Evolutionary conservation across 2,797 vertebrate genomes (phyloP), one percentile per base, ranked within the genome.

Genomic region (Pogonophryne albipinna): DNA sequence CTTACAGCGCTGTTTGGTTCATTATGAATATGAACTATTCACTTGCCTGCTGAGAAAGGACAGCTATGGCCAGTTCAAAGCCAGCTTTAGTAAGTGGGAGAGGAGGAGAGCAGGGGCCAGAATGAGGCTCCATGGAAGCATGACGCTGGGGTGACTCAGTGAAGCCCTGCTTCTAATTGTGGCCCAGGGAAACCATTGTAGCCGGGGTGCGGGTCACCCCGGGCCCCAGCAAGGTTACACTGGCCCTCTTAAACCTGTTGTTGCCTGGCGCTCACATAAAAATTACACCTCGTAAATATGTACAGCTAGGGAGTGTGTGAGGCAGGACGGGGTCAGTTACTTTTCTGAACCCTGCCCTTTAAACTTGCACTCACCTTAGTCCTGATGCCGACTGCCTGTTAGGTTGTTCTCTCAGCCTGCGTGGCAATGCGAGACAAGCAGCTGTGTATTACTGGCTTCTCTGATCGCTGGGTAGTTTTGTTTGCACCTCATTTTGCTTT

Each of bases 251-350:
- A 92, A 95, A 94, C 91, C 93, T 93, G 94, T 93, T 95, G 91
- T 93, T 93, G 93, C 92, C 93, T 90, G 90, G 88, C 87, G 69
- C 87, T 91, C 88, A 85, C 91, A 93, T 95, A 94, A 95, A 95
- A 94, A 94, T 94, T 87, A 94, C 94, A 95, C 93, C 93, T 95
- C 91, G 76, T 95, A 94, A 96, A 94, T 93, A 92, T 85, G 87
- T 88, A 86, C 80, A 79, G 85, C 83, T 42, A 76, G 71, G 71
- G 83, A 87, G 87, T 80, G 85, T 82, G 82, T 85, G 87, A 87
- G 87, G 89, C 80, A 69, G 79, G 77, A 85, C 74, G 64, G 84
- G 87, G 84, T 87, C 83, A 73, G 62, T 90, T 82, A 86, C 83
- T 78, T 83, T 63, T 77, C 86, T 93, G 92, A 93, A 92, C 92